Percentiles rank a stretch among this genome's conserved stretches.
These are phyloP conservation scores for Uria lomvia DNA, from an alignment of 2,113 vertebrate species.

Conservation along the genomic window DNA sequence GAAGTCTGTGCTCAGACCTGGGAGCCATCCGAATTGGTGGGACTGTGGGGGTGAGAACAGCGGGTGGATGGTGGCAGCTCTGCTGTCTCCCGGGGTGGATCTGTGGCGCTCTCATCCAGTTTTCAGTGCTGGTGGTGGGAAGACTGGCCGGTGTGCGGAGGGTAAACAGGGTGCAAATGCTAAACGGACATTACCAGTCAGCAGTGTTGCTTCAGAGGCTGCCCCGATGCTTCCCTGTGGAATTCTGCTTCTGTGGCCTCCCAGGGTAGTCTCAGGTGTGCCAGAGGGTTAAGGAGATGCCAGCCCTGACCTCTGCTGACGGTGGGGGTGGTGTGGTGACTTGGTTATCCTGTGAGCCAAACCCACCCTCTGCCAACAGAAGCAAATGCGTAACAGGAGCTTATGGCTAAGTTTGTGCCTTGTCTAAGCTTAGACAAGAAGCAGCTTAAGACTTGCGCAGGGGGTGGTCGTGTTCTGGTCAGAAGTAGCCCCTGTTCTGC, in stretches of 20 bases:
- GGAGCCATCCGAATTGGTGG: not conserved
- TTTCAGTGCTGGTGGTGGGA: not conserved
- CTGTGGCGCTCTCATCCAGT: not conserved
- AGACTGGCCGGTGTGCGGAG: not conserved
- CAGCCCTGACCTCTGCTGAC: not conserved
- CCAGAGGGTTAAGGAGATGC: not conserved
- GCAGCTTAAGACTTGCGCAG: not conserved
- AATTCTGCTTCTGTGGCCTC: too few relatives aligned
- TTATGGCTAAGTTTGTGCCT: not conserved
- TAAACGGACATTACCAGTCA: too few relatives aligned
- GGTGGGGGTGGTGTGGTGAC: not conserved
- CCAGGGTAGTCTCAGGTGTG: not conserved
- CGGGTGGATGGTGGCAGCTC: not conserved
- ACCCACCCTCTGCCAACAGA: not conserved
- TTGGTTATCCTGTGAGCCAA: not conserved
- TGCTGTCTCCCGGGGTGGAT: rapidly evolving
- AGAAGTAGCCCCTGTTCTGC: not conserved
- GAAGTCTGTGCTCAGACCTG: not conserved
- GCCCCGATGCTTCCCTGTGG: not conserved
- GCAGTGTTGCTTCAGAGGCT: not conserved
- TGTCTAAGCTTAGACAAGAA: not conserved
- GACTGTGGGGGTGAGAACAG: not conserved
- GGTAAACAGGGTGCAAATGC: not conserved
- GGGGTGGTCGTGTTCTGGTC: not conserved
- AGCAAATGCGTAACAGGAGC: not conserved